phyloP scores from a whole-genome alignment of 2,797 vertebrate genomes.

The Anabacerthia variegaticeps region DNA sequence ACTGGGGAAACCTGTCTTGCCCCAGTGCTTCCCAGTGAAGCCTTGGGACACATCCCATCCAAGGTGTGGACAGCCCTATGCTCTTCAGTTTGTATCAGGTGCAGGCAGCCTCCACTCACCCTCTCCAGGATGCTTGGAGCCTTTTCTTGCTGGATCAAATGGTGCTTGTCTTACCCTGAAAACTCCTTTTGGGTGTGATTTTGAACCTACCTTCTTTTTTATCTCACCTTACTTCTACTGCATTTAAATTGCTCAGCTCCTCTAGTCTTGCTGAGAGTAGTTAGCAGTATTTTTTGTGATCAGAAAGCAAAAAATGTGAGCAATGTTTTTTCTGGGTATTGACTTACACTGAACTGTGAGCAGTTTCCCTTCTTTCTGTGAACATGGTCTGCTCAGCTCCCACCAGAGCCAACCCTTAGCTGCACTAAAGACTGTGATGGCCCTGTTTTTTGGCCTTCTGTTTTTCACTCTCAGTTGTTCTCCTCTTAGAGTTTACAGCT shows the following conservation, averaged over 20 bases:
- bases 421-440: neutral
- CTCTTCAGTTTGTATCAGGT: neutral
- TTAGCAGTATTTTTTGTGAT: neutral
- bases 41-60: neutral
- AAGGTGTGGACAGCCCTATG: neutral
- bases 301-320: neutral
- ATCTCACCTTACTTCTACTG: neutral
- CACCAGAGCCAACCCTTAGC: neutral
- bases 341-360: neutral
- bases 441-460: neutral
- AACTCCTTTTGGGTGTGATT: neutral
- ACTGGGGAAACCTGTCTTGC: neutral
- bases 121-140: neutral
- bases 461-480: neutral
- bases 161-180: neutral
- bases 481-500: neutral
- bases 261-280: neutral
- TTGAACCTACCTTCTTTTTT: neutral
- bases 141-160: neutral
- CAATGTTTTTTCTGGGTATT: neutral
- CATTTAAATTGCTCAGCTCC: neutral
- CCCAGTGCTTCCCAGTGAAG: neutral
- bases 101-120: neutral
- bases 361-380: neutral
- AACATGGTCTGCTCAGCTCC: neutral